Evolutionary conservation across 1,140 invertebrate genomes (phyloP), one percentile per base, ranked within the genome.

Genomic region (Drosophila aff.): DNA sequence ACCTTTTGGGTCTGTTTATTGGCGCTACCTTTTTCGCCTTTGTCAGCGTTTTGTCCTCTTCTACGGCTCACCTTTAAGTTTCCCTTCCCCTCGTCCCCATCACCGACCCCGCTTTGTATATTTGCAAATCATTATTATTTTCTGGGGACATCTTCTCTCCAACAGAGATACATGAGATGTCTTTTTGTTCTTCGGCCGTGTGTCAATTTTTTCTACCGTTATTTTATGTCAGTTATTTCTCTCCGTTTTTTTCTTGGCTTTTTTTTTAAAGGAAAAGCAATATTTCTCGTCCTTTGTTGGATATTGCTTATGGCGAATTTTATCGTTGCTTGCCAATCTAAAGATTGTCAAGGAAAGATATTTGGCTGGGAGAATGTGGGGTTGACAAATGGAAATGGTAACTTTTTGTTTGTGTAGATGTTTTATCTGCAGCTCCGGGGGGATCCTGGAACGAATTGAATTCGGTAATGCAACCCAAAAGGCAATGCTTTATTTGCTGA

Each of bases 51-150:
- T 74, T 52, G 53, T 64, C 46, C 38, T 55, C 50, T n/a, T 40
- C 53, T 8, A n/a, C 15, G n/a, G n/a, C 62, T 50, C 66, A 68
- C 67, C 62, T 74, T 67, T 68, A 72, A 59, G 69, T 61, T 47
- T n/a, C 33, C 21, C 64, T 57, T 61, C 26, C 31, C 9, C 21
- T 13, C 26, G 8, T 18, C 15, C 28, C 46, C 26, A 10, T 46
- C n/a, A n/a, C 11, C 47, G 28, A 18, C 15, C 28, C 28, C 28
- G 31, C 33, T 58, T 84, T 81, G 64, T 90, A 69, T 90, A 79
- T 90, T 90, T 90, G 81, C 85, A 90, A 90, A 90, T 90, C 85
- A 90, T 90, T 90, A 90, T 90, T 90, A 90, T 90, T 90, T 87
- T 69, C 81, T 61, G 81, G 63, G 66, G 76, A 89, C 53, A 71